phyloP scores from a whole-genome alignment of 2,113 vertebrate species.

The Callionymus lyra region DNA sequence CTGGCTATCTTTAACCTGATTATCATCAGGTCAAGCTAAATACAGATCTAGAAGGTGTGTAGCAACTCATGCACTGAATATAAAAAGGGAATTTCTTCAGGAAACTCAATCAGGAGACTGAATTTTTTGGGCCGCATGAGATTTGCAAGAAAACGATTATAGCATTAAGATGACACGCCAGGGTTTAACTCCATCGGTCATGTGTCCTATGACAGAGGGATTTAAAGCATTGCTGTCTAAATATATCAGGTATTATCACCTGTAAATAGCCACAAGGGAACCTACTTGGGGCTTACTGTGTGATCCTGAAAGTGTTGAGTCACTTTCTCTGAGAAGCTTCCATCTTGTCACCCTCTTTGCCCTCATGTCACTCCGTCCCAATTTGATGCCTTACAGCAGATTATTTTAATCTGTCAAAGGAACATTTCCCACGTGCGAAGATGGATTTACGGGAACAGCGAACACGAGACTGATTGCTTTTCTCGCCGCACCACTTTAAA shows the following conservation, averaged over 20 bases:
- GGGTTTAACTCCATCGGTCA: background rate
- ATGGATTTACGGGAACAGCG: slow-evolving; percentile 5
- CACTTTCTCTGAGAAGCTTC: slow-evolving; percentile 3
- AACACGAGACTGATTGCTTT: slow-evolving; percentile 1
- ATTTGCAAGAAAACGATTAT: too few species aligned
- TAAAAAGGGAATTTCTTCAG: too few species aligned
- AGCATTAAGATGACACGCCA: too few species aligned
- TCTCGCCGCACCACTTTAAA: background rate
- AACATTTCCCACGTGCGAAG: too few species aligned
- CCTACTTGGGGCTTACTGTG: slow-evolving; percentile 20
- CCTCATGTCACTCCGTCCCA: background rate
- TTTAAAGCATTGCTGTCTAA: slow-evolving; percentile 17
- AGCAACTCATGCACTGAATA: too few species aligned
- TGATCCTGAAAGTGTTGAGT: slow-evolving; percentile 38
- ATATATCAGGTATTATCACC: slow-evolving; percentile 18
- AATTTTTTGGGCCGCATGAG: too few species aligned
- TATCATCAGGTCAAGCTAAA: slow-evolving; percentile 18
- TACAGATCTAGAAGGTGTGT: background rate
- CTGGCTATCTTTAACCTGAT: slow-evolving; percentile 48
- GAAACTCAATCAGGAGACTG: too few species aligned
- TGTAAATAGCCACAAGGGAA: slow-evolving; percentile 25
- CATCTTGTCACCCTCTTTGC: too few species aligned
- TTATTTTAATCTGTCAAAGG: background rate
- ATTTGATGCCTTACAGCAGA: background rate
- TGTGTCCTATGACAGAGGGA: slow-evolving; percentile 1